Conservation (phyloP, 2,888 invertebrate genomes). For the Allacma fusca region DNA sequence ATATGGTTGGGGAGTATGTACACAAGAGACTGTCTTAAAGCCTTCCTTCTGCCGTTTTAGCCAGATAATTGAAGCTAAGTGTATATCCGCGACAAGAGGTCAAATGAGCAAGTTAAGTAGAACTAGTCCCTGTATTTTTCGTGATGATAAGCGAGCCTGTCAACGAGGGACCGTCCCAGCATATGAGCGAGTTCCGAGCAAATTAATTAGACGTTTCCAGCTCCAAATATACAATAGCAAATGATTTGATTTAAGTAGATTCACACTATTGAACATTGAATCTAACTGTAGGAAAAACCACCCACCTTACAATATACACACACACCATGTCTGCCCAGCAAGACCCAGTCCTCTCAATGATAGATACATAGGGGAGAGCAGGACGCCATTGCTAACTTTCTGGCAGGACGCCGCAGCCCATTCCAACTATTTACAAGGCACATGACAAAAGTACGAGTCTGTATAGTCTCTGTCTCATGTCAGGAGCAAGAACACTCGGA, state of each 20-base stretch:
- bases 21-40: too few relatives aligned
- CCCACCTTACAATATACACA: slow-evolving; percentile 7
- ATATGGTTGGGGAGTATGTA: too few relatives aligned
- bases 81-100: background rate
- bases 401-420: background rate
- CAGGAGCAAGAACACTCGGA: too few relatives aligned
- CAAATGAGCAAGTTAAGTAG: background rate
- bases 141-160: background rate
- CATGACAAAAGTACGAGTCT: too few relatives aligned
- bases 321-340: slow-evolving; percentile 13
- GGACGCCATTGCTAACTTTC: background rate
- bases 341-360: background rate
- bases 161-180: background rate
- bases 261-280: background rate
- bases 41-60: too few relatives aligned
- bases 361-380: background rate
- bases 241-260: slow-evolving; percentile 8
- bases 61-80: too few relatives aligned
- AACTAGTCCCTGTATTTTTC: too few relatives aligned
- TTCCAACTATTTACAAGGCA: too few relatives aligned
- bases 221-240: slow-evolving; percentile 12
- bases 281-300: slow-evolving; percentile 6
- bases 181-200: background rate
- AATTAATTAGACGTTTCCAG: slow-evolving; percentile 3
- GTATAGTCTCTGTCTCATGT: too few relatives aligned